A percentile compares a stretch with the other conserved stretches of the same genome.
Evolutionary conservation across 2,113 vertebrate genomes (phyloP).

Genomic region (Pelecanus crispus): DNA sequence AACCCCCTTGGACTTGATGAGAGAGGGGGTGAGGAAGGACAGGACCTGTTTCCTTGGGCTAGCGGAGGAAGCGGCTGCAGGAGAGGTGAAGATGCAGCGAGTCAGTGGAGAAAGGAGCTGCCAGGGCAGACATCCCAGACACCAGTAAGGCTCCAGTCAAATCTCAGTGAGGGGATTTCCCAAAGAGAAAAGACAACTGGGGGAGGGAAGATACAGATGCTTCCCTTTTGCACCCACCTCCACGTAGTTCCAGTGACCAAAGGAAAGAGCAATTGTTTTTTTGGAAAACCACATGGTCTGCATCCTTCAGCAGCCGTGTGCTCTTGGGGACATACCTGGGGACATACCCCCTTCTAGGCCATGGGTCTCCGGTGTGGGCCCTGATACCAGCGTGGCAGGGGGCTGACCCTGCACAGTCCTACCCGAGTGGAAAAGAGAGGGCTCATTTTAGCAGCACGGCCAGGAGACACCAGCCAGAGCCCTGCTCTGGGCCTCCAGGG

Average conservation of each 20-base stretch:
- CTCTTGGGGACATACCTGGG: neutral
- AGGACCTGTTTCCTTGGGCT: neutral
- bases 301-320: neutral
- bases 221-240: neutral
- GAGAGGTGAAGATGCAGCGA: neutral
- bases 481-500: neutral
- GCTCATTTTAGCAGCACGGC: neutral
- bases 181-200: neutral
- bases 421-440: neutral
- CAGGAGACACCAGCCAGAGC: neutral
- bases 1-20: neutral
- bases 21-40: neutral
- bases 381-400: neutral
- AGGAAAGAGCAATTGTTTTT: neutral
- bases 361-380: fast-evolving
- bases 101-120: neutral
- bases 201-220: neutral
- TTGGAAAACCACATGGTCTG: neutral
- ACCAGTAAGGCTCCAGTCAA: neutral
- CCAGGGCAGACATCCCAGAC: neutral
- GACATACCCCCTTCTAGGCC: neutral
- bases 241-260: fast-evolving
- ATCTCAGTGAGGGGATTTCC: neutral
- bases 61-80: fast-evolving
- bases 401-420: neutral